Evolutionary conservation across 2,113 vertebrate species (phyloP).

Genomic region (Odontophorus gujanensis): DNA sequence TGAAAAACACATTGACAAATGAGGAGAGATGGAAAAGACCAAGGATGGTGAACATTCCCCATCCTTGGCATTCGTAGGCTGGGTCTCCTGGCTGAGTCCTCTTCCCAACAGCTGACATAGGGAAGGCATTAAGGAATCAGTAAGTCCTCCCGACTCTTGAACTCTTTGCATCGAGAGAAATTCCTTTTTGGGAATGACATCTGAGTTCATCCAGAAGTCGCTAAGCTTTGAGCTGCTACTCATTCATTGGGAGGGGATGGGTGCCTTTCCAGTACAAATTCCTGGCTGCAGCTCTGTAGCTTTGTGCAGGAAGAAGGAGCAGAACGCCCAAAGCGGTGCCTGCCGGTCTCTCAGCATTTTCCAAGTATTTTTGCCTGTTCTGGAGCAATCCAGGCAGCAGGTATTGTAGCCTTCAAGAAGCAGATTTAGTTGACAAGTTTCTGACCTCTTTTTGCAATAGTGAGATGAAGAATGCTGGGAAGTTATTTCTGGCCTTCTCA

Average conservation of each 20-base stretch:
- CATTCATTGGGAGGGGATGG: background rate
- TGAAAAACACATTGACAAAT: background rate
- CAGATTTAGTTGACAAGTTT: slow-evolving; percentile 45
- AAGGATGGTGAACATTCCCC: background rate
- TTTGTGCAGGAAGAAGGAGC: background rate
- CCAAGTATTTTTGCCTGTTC: background rate
- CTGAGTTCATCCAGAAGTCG: background rate
- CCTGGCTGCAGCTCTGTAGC: background rate
- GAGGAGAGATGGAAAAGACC: background rate
- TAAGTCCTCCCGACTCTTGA: background rate
- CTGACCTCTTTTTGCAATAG: slow-evolving; percentile 47
- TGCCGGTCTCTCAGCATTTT: slow-evolving; percentile 1
- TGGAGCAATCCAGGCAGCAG: background rate
- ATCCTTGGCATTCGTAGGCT: background rate
- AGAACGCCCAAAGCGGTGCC: background rate
- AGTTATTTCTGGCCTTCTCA: slow-evolving; percentile 43
- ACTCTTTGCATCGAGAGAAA: background rate
- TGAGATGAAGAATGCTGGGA: background rate
- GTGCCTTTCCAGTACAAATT: background rate
- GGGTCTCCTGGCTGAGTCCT: background rate
- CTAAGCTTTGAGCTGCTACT: background rate
- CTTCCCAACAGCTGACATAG: background rate
- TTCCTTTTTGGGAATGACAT: background rate
- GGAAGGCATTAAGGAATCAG: background rate
- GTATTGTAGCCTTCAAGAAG: slow-evolving; percentile 15